Conservation (phyloP, 2,797 vertebrate genomes). For the Dicrostonyx torquatus region DNA sequence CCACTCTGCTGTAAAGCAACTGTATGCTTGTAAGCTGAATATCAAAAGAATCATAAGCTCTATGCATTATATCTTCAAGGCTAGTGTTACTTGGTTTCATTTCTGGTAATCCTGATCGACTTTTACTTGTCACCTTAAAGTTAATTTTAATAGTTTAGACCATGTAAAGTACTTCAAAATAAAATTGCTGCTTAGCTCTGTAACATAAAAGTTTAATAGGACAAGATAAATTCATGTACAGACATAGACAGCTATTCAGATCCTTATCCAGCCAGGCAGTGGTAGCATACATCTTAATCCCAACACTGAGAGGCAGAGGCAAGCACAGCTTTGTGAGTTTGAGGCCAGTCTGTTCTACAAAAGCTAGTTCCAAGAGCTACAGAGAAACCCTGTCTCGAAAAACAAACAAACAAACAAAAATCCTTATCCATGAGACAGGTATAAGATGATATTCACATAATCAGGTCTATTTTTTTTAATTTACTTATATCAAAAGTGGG, state of each 20-base stretch:
- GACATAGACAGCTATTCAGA: conserved; percentile 16
- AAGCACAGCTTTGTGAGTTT: too few relatives aligned
- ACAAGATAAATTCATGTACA: conserved; percentile 14
- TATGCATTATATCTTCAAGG: conserved; percentile 96
- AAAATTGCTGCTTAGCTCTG: conserved; percentile 22
- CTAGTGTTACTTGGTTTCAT: conserved; percentile 88
- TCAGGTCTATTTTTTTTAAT: conserved; percentile 40
- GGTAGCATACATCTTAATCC: too few relatives aligned
- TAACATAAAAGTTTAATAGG: conserved; percentile 52
- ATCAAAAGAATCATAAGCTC: conserved; percentile 97
- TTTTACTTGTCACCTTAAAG: conserved; percentile 94
- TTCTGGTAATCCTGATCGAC: conserved; percentile 90
- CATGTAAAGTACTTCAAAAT: conserved; percentile 61
- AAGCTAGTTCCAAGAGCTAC: too few relatives aligned
- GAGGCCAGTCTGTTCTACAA: too few relatives aligned
- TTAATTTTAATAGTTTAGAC: conserved; percentile 71
- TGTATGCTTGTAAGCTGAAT: conserved; percentile 96
- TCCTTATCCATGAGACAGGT: background rate
- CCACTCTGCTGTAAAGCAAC: conserved; percentile 93
- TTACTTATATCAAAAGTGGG: conserved; percentile 17
- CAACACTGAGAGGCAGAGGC: too few relatives aligned
- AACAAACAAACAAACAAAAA: background rate
- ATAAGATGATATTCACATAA: conserved; percentile 28
- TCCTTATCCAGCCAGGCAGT: too few relatives aligned
- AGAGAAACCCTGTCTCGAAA: too few relatives aligned